Evolutionary conservation across 2,888 invertebrate genomes (phyloP).

Genomic region (Barypeithes pellucidus): DNA sequence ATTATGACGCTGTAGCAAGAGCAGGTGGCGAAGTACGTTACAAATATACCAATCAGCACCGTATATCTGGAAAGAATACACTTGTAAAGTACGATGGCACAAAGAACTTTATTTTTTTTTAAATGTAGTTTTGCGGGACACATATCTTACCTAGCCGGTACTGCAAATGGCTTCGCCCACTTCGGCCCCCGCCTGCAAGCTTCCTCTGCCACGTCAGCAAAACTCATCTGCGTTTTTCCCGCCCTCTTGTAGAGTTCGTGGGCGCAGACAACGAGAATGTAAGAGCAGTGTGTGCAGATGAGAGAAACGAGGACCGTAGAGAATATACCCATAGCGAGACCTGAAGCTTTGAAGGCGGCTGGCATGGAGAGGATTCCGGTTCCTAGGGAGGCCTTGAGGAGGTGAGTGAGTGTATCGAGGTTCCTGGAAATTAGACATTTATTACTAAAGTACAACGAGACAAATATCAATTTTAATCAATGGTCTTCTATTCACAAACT

Average conservation of each 20-base stretch:
- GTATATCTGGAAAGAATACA: conserved; percentile 73
- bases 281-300: conserved; percentile 95
- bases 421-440: no score
- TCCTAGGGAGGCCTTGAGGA: conserved; percentile 96
- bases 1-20: conserved; percentile 97
- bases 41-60: conserved; percentile 85
- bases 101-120: no score
- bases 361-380: conserved; percentile 98
- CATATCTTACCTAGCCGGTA: conserved; percentile 75
- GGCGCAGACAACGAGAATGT: conserved; percentile 86
- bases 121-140: no score
- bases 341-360: conserved; percentile 89
- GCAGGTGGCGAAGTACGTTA: conserved; percentile 97
- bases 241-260: conserved; percentile 85
- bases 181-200: conserved; percentile 86
- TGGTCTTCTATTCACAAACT: no score
- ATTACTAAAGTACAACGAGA: no score
- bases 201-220: conserved; percentile 88
- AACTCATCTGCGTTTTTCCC: conserved; percentile 83
- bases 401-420: conserved; percentile 92
- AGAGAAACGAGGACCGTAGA: conserved; percentile 89
- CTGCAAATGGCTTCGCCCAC: conserved; percentile 77
- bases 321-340: conserved; percentile 87
- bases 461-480: no score
- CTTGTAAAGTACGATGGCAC: not conserved